Percentiles rank a stretch among this genome's conserved stretches.
These are phyloP conservation scores for Emmelina monodactyla DNA, from an alignment of 2,888 invertebrate genomes.

Conservation along the genomic window DNA sequence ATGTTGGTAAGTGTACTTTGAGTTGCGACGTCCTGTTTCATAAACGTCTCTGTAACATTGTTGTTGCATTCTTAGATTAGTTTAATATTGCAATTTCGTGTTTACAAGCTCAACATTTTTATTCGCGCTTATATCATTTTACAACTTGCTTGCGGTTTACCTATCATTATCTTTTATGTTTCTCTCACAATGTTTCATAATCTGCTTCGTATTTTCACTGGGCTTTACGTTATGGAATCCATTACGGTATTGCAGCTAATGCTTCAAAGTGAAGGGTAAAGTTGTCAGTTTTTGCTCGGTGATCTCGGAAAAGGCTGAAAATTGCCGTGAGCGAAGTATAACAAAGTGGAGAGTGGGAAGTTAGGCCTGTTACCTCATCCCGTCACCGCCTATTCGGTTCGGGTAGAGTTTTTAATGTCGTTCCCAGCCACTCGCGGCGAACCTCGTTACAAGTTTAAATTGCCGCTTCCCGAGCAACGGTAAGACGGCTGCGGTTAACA, in stretches of 20 bases:
- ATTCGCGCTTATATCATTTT: too few relatives aligned
- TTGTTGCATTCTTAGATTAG: too few relatives aligned
- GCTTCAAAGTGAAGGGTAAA: too few relatives aligned
- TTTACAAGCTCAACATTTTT: too few relatives aligned
- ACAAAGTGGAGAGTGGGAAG: constrained; percentile 54
- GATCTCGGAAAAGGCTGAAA: constrained; percentile 35
- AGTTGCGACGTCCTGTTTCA: too few relatives aligned
- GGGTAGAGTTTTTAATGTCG: constrained; percentile 59
- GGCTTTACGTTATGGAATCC: neutral
- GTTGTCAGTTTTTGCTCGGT: constrained; percentile 25
- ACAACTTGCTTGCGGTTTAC: too few relatives aligned
- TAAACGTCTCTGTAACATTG: too few relatives aligned
- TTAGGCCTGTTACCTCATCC: constrained; percentile 48
- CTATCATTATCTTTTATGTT: too few relatives aligned
- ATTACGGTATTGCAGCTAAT: neutral
- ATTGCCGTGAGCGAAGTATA: constrained; percentile 37
- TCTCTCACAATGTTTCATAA: too few relatives aligned
- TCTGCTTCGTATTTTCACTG: neutral
- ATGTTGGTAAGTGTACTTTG: neutral
- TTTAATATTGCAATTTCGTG: too few relatives aligned
- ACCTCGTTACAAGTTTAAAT: constrained; percentile 66
- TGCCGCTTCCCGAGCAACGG: constrained; percentile 62
- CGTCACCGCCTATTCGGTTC: constrained; percentile 28
- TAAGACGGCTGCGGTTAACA: constrained; percentile 48
- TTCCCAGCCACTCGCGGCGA: constrained; percentile 58